These are phyloP conservation scores for Oopsacas minuta DNA, from an alignment of 37 sponge, comb jelly and placozoan species.

Conservation along the genomic window DNA sequence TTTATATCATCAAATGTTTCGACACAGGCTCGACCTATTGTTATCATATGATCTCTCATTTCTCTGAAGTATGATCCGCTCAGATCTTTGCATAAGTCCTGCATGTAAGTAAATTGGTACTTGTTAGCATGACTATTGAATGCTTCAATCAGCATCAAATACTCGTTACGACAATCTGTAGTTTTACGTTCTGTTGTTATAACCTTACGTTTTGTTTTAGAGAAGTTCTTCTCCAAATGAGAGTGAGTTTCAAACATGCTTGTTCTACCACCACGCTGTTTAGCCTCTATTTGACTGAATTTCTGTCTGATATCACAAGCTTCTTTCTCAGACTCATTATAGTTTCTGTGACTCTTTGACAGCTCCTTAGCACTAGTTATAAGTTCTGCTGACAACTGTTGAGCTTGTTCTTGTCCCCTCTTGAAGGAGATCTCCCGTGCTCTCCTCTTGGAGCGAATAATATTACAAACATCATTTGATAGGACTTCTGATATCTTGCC, in stretches of 20 bases:
- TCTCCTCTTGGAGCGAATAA: neutral
- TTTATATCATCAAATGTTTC: constrained; percentile 6
- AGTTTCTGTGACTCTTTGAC: neutral
- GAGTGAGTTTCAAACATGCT: constrained; percentile 9
- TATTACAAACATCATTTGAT: neutral
- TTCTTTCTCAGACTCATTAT: neutral
- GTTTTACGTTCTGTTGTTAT: neutral
- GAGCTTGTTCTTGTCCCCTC: constrained; percentile 12
- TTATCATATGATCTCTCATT: neutral
- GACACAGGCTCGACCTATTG: neutral
- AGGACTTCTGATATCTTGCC: neutral
- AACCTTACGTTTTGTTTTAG: neutral
- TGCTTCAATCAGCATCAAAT: neutral
- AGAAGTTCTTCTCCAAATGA: constrained; percentile 11
- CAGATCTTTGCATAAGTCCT: neutral
- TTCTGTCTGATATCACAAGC: neutral
- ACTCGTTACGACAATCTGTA: neutral
- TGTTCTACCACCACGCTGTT: neutral
- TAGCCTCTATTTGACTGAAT: neutral
- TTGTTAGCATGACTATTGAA: neutral
- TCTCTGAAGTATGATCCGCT: neutral
- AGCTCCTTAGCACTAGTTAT: neutral
- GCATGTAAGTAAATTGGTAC: constrained; percentile 2
- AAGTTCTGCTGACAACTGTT: neutral
- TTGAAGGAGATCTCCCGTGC: neutral